Conservation (phyloP, 2,797 vertebrate genomes). For the Kryptopterus vitreolus region DNA sequence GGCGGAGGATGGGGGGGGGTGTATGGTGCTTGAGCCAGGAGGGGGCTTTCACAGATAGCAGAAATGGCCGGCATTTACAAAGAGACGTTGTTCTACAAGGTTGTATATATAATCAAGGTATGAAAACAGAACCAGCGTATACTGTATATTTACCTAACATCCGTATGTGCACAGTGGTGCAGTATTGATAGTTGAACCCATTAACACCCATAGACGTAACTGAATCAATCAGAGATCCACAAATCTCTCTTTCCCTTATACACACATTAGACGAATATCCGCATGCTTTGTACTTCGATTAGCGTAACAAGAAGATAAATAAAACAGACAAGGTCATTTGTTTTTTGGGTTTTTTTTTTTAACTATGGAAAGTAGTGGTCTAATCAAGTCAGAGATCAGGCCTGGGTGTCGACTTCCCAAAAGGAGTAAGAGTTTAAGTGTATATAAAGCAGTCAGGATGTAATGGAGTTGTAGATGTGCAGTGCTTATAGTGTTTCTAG, state of each 20-base stretch:
- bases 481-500: slow-evolving; percentile 14
- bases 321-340: not conserved
- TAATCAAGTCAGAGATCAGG: slow-evolving; percentile 22
- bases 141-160: slow-evolving; percentile 3
- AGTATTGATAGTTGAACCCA: slow-evolving; percentile 8
- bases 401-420: not conserved
- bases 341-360: not conserved
- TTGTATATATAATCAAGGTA: slow-evolving; percentile 12
- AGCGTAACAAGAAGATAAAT: not conserved
- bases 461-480: slow-evolving; percentile 12
- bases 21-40: not conserved
- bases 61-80: slow-evolving; percentile 6
- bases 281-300: slow-evolving; percentile 8
- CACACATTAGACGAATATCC: not conserved
- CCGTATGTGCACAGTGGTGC: not conserved
- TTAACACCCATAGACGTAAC: not conserved
- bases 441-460: slow-evolving; percentile 14
- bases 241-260: slow-evolving; percentile 21
- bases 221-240: slow-evolving; percentile 5
- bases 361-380: slow-evolving; percentile 6
- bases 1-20: not conserved
- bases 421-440: not conserved
- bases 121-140: not conserved
- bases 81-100: not conserved
- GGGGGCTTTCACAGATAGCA: not conserved